phyloP scores from a whole-genome alignment of 2,113 vertebrate species.

The Xenopus tropicalis region UCB_Xtro_10.0 CM004451.2:26118001-26118500 shows the following conservation, averaged over 20 bases:
- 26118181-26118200: no score
- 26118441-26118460: conserved; percentile 12
- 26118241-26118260: not conserved
- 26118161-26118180: no score
- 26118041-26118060: no score
- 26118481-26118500: not conserved
- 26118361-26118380: conserved; percentile 30
- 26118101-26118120: not conserved
- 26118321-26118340: conserved; percentile 5
- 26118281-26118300: not conserved
- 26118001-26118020: no score
- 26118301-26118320: not conserved
- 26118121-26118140: no score
- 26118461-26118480: conserved; percentile 17
- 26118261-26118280: not conserved
- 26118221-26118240: no score
- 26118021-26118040: no score
- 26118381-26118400: conserved; percentile 13
- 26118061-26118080: no score
- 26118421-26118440: conserved; percentile 18
- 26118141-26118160: no score
- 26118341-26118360: conserved; percentile 20
- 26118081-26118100: not conserved
- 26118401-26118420: not conserved
- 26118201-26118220: no score